These are phyloP conservation scores for Trachythela sp. DNA, from an alignment of 64 coral and sea anemone genomes.

Conservation along the genomic window DNA sequence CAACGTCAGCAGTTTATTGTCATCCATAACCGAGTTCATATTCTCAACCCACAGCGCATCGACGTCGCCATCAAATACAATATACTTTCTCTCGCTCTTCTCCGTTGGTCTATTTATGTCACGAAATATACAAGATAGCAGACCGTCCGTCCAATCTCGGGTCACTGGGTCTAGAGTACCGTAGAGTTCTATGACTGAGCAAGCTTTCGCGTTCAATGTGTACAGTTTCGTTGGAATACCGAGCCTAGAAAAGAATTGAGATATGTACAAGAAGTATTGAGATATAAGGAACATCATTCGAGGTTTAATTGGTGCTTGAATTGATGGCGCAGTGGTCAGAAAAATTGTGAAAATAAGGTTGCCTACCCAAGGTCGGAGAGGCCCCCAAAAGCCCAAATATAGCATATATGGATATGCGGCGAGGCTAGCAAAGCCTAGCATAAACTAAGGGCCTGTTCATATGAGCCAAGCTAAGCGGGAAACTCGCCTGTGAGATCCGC, in stretches of 20 bases:
- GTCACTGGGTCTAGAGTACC: constrained; percentile 93
- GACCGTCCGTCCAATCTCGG: constrained; percentile 92
- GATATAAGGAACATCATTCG: background rate
- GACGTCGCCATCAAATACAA: constrained; percentile 95
- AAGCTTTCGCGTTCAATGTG: constrained; percentile 90
- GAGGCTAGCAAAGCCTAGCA: too few relatives aligned
- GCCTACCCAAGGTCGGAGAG: too few relatives aligned
- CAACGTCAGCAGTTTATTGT: constrained; percentile 83
- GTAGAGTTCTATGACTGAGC: constrained; percentile 88
- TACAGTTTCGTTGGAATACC: constrained; percentile 84
- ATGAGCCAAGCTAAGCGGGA: too few relatives aligned
- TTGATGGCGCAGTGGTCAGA: background rate
- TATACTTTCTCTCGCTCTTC: constrained; percentile 97
- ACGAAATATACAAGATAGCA: constrained; percentile 94
- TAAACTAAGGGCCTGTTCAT: too few relatives aligned
- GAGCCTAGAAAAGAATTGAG: constrained; percentile 66
- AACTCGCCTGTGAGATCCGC: too few relatives aligned
- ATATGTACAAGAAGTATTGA: constrained; percentile 5
- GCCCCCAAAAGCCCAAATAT: too few relatives aligned
- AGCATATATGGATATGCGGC: too few relatives aligned
- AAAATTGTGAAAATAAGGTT: too few relatives aligned
- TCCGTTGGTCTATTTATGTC: constrained; percentile 99
- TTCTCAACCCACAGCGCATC: constrained; percentile 99
- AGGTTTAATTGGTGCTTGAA: background rate
- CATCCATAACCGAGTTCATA: constrained; percentile 99